Evolutionary conservation across 2,797 vertebrate species (phyloP).

Genomic region (Discoglossus pictus): DNA sequence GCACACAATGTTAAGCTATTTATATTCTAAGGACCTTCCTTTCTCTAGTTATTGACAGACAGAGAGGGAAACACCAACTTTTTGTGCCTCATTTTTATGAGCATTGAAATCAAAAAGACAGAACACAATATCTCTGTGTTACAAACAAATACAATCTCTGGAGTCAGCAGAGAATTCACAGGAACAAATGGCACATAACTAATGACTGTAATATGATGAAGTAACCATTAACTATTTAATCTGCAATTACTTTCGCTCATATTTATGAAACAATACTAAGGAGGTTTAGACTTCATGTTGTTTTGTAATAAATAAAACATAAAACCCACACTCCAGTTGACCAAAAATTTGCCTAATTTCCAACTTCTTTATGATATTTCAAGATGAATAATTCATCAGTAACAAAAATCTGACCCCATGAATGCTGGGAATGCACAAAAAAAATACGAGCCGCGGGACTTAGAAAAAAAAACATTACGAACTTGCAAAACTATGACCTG

Average conservation of each 20-base stretch:
- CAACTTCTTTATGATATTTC: slow-evolving; percentile 7
- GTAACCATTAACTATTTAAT: background rate
- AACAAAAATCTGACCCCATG: background rate
- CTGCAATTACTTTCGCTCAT: background rate
- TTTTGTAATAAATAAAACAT: slow-evolving; percentile 23
- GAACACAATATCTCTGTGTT: background rate
- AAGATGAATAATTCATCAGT: slow-evolving; percentile 14
- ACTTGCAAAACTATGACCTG: too few species aligned
- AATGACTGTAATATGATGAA: background rate
- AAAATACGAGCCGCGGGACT: too few species aligned
- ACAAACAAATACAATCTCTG: background rate
- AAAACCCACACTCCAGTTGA: slow-evolving; percentile 15
- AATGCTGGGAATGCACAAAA: background rate
- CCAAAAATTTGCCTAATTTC: slow-evolving; percentile 1
- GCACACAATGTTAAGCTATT: too few species aligned
- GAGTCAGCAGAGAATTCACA: background rate
- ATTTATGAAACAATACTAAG: slow-evolving; percentile 11
- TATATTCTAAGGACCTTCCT: too few species aligned
- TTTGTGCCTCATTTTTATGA: too few species aligned
- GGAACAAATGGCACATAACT: background rate
- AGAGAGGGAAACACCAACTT: too few species aligned
- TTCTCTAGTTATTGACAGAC: too few species aligned
- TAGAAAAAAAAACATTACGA: too few species aligned
- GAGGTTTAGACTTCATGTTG: slow-evolving; percentile 13
- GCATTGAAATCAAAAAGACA: background rate